These are phyloP conservation scores for Plecotus auritus DNA, from an alignment of 2,113 vertebrate genomes.

Conservation along the genomic window DNA sequence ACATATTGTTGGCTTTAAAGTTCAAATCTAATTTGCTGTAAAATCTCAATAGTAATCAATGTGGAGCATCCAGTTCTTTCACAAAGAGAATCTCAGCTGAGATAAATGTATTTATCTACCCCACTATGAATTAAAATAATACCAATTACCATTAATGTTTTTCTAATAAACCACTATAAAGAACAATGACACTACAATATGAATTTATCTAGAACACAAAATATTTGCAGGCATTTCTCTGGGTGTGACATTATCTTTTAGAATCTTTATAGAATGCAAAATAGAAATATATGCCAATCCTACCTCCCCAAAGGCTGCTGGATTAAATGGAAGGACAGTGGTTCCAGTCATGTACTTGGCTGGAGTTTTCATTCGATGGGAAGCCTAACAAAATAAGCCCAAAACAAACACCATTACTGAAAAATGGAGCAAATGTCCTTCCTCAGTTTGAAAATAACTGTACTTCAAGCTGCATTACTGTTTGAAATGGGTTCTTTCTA, in stretches of 20 bases:
- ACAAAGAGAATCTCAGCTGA: not conserved
- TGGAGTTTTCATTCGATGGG: slow-evolving; percentile 94
- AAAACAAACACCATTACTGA: slow-evolving; percentile 41
- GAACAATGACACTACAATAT: not conserved
- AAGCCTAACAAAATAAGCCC: slow-evolving; percentile 83
- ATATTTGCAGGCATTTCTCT: not conserved
- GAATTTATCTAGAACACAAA: not conserved
- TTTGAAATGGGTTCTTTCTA: not conserved
- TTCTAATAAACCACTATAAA: not conserved
- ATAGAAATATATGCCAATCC: not conserved
- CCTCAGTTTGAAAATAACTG: slow-evolving; percentile 49
- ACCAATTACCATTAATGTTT: not conserved
- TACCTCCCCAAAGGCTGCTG: slow-evolving; percentile 96
- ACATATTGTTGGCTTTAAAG: not conserved
- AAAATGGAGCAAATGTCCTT: not conserved
- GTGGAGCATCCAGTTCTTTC: not conserved
- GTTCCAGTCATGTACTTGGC: slow-evolving; percentile 94
- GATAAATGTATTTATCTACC: not conserved
- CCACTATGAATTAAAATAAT: slow-evolving; percentile 5
- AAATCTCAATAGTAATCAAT: not conserved
- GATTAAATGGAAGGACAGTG: slow-evolving; percentile 93
- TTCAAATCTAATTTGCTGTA: not conserved
- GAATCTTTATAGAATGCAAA: not conserved
- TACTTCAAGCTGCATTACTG: not conserved
- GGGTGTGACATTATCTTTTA: not conserved